phyloP scores from a whole-genome alignment of 1,140 invertebrate species.

The Cotesia glomerata region DNA sequence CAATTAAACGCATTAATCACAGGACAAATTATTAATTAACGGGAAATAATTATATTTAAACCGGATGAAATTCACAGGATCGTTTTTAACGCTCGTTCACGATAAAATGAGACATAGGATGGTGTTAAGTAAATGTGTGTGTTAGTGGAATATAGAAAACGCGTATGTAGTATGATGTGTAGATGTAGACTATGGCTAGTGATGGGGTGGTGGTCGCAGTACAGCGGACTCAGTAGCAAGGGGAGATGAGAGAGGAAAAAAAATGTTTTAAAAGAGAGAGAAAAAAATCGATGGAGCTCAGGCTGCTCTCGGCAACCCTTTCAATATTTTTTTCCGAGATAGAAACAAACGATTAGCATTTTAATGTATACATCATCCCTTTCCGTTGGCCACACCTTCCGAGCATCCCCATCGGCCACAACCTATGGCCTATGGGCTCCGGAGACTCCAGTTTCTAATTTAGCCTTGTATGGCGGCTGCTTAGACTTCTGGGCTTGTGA shows the following conservation, averaged over 20 bases:
- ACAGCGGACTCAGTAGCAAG: conserved; percentile 1
- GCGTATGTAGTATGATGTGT: not conserved
- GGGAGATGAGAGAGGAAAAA: conserved; percentile 15
- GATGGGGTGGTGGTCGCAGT: not conserved
- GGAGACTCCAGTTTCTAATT: not conserved
- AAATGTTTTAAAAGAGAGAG: conserved; percentile 28
- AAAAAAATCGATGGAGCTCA: conserved; percentile 59
- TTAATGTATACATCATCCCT: conserved; percentile 21
- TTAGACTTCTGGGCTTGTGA: not conserved
- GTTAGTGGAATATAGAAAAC: not conserved
- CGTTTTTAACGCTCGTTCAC: conserved; percentile 21
- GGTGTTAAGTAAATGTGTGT: conserved; percentile 15
- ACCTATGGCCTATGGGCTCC: conserved; percentile 23
- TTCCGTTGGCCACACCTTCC: conserved; percentile 45
- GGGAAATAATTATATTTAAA: not conserved
- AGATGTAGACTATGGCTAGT: not conserved
- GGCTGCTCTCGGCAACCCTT: conserved; percentile 40
- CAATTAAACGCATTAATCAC: too few species aligned
- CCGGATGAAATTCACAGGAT: conserved; percentile 17
- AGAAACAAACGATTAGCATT: conserved; percentile 48
- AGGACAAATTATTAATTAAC: too few species aligned
- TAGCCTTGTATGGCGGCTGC: not conserved
- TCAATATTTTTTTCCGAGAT: conserved; percentile 34
- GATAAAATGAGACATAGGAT: conserved; percentile 19
- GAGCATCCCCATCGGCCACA: conserved; percentile 14